Conservation (phyloP, 2,797 vertebrate genomes). For the Merluccius polli region DNA sequence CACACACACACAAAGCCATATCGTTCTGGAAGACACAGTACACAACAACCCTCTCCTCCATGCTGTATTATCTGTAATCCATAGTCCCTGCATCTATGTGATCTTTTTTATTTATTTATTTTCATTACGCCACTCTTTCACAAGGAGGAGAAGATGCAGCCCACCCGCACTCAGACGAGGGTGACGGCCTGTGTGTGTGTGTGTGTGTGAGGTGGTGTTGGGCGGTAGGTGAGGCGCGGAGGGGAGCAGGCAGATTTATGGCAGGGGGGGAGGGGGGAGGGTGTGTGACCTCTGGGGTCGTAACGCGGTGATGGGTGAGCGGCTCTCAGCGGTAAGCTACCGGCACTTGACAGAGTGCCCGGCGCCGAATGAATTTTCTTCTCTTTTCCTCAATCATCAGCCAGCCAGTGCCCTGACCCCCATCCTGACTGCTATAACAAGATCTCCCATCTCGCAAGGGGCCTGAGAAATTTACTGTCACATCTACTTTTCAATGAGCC, state of each 20-base stretch:
- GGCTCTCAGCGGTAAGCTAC: constrained; percentile 99
- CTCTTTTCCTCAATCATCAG: constrained; percentile 99
- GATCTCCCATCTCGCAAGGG: constrained; percentile 93
- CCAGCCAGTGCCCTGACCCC: constrained; percentile 99
- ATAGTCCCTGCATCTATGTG: background rate
- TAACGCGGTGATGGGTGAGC: constrained; percentile 99
- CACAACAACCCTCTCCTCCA: background rate
- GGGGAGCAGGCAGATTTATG: constrained; percentile 87
- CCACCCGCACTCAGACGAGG: background rate
- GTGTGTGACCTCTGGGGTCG: constrained; percentile 93
- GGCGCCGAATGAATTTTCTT: constrained; percentile 99
- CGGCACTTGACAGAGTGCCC: constrained; percentile 99
- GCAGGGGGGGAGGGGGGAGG: constrained; percentile 63
- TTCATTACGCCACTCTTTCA: background rate
- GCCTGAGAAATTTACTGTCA: constrained; percentile 97
- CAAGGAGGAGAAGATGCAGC: background rate
- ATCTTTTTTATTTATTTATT: background rate
- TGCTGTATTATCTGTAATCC: background rate
- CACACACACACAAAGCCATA: background rate
- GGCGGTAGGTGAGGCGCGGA: background rate
- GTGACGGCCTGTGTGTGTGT: background rate
- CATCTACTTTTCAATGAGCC: constrained; percentile 93
- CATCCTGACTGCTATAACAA: constrained; percentile 99
- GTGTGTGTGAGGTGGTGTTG: background rate
- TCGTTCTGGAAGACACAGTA: too few relatives aligned